Evolutionary conservation across 2,888 invertebrate genomes (phyloP).

Genomic region (Acanthosoma haemorrhoidale): DNA sequence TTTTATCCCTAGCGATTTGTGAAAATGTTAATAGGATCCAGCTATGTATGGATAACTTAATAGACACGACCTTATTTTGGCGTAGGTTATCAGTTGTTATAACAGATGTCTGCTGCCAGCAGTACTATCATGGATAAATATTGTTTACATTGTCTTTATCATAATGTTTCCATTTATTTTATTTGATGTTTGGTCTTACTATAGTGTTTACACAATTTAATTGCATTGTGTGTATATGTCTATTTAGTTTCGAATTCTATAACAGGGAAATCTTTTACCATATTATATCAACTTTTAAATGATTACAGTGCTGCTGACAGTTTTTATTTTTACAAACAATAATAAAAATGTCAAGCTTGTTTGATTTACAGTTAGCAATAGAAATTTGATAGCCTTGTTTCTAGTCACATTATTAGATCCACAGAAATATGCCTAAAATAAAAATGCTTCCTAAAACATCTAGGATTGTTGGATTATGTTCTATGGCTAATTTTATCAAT

Average conservation of each 20-base stretch:
- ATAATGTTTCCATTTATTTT: slow-evolving; percentile 11
- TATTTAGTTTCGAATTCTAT: neutral
- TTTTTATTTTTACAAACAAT: neutral
- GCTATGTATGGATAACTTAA: too few species aligned
- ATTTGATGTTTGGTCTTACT: neutral
- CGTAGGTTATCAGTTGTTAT: slow-evolving; percentile 32
- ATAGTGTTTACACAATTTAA: neutral
- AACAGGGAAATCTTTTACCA: neutral
- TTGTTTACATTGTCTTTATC: slow-evolving; percentile 15
- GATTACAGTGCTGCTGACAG: neutral
- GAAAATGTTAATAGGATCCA: too few species aligned
- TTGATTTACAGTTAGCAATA: neutral
- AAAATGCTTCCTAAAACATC: slow-evolving; percentile 53
- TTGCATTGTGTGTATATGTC: neutral
- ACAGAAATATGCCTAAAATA: slow-evolving; percentile 31
- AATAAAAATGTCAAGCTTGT: neutral
- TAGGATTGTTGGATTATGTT: slow-evolving; percentile 61
- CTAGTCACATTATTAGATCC: neutral
- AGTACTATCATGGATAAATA: neutral
- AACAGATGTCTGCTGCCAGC: slow-evolving; percentile 30
- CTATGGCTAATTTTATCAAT: slow-evolving; percentile 69
- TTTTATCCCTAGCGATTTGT: too few species aligned
- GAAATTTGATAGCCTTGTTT: neutral
- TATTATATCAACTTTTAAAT: neutral
- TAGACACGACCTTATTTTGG: neutral